Percentiles rank a stretch among this genome's conserved stretches.
Evolutionary conservation across 2,797 vertebrate genomes (phyloP).

Genomic region (Peromyscus melanophrys): DNA sequence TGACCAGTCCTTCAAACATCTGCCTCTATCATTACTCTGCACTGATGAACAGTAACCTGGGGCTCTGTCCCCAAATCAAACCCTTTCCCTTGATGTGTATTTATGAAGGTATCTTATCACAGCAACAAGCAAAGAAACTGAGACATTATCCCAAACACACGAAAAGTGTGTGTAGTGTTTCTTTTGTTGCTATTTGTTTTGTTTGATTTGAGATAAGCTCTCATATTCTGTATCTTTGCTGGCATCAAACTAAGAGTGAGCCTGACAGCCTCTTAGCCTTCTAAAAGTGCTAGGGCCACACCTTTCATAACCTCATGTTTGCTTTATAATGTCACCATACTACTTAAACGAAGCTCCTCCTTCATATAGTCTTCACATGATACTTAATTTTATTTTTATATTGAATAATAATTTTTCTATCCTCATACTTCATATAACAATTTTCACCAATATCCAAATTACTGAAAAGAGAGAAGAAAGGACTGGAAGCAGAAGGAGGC

Average conservation of each 20-base stretch:
- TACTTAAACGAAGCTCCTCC: conserved; percentile 73
- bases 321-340: conserved; percentile 60
- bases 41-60: not conserved
- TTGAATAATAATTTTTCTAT: not conserved
- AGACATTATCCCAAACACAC: conserved; percentile 25
- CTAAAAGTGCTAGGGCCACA: not conserved
- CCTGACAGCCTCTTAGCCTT: not conserved
- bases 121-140: not conserved
- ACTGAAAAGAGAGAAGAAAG: not conserved
- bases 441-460: not conserved
- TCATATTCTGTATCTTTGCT: not conserved
- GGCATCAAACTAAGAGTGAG: not conserved
- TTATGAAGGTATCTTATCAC: not conserved
- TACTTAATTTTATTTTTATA: conserved; percentile 64
- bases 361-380: conserved; percentile 55
- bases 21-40: not conserved
- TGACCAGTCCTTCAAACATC: not conserved
- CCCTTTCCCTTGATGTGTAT: not conserved
- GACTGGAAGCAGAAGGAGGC: accelerated
- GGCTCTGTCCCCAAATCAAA: not conserved
- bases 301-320: no score
- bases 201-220: not conserved
- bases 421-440: not conserved
- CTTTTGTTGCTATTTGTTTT: not conserved
- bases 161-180: conserved; percentile 59